A percentile compares a stretch with the other conserved stretches of the same genome.
Evolutionary conservation across 2,113 vertebrate species (phyloP).

Genomic region (Raphicerus campestris): DNA sequence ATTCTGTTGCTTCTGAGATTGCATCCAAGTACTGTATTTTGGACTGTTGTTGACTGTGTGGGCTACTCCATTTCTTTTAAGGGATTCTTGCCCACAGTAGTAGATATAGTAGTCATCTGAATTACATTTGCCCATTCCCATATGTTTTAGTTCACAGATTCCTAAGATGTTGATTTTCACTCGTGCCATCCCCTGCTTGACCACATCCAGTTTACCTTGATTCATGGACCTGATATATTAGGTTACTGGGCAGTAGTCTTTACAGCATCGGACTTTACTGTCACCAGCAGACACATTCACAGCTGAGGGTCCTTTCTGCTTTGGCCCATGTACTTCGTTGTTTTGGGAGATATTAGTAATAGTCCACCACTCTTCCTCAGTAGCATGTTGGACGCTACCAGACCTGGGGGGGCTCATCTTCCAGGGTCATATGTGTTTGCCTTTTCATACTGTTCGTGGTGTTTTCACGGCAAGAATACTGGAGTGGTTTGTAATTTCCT

Average conservation of each 20-base stretch:
- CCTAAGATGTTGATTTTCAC: neutral
- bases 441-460: neutral
- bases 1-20: neutral
- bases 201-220: neutral
- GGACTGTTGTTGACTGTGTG: neutral
- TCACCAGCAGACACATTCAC: neutral
- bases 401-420: neutral
- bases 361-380: neutral
- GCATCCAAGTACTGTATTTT: neutral
- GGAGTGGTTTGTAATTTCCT: neutral
- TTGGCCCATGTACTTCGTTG: neutral
- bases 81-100: neutral
- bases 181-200: neutral
- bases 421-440: neutral
- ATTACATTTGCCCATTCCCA: neutral
- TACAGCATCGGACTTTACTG: neutral
- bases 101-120: neutral
- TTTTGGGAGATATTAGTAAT: neutral
- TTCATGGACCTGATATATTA: neutral
- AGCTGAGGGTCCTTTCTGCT: neutral
- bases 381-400: neutral
- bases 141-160: neutral
- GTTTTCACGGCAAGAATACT: fast-evolving
- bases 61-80: neutral
- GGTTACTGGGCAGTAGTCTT: neutral